Percentiles rank a stretch among this genome's conserved stretches.
Evolutionary conservation across 1,140 invertebrate species (phyloP).

Genomic region (Eumaeus atala): DNA sequence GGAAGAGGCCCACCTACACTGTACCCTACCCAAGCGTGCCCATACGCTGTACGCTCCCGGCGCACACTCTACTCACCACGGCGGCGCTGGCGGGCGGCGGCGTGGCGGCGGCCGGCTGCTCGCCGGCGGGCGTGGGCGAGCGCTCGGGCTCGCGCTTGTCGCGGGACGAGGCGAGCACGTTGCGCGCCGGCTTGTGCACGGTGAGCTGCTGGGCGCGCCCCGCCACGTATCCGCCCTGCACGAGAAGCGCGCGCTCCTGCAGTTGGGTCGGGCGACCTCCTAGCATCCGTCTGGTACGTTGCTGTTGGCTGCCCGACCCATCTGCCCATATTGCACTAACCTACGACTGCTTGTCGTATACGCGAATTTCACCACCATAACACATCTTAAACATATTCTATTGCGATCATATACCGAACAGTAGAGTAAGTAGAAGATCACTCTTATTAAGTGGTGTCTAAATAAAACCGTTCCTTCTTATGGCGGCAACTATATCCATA

Average conservation of each 20-base stretch:
- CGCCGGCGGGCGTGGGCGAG: conserved; percentile 40
- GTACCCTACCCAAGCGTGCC: too few species aligned
- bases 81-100: conserved; percentile 41
- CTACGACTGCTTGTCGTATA: too few species aligned
- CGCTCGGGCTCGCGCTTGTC: conserved; percentile 27
- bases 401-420: too few species aligned
- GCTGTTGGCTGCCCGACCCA: conserved; percentile 35
- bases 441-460: too few species aligned
- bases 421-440: too few species aligned
- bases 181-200: conserved; percentile 78
- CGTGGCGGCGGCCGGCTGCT: conserved; percentile 37
- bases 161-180: conserved; percentile 76
- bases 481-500: too few species aligned
- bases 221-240: conserved; percentile 77
- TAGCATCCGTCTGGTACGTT: conserved; percentile 46
- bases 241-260: conserved; percentile 77
- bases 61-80: conserved; percentile 29
- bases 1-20: too few species aligned
- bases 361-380: too few species aligned
- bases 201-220: conserved; percentile 73
- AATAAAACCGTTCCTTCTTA: too few species aligned
- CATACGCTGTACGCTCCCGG: too few species aligned
- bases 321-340: conserved; percentile 9
- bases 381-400: too few species aligned
- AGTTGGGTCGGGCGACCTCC: conserved; percentile 50